These are phyloP conservation scores for Tautogolabrus adspersus DNA, from an alignment of 2,113 vertebrate species.

Conservation along the genomic window DNA sequence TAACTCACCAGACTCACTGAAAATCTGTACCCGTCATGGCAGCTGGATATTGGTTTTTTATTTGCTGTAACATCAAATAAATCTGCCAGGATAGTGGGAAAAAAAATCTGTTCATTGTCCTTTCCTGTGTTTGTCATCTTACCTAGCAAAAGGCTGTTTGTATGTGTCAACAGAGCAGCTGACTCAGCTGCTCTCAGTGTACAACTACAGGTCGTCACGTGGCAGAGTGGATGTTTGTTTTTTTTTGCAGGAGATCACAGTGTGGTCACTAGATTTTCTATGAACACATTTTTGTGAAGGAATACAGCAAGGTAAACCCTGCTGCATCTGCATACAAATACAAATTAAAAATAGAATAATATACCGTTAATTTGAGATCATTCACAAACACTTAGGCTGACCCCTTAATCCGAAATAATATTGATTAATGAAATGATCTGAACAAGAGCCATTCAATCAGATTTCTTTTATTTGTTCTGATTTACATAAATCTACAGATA, in stretches of 20 bases:
- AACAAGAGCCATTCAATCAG: slow-evolving; percentile 43
- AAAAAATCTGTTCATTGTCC: slow-evolving; percentile 29
- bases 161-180: slow-evolving; percentile 4
- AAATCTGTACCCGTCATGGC: slow-evolving; percentile 42
- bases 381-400: too few relatives aligned
- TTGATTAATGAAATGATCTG: not conserved
- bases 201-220: not conserved
- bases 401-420: too few relatives aligned
- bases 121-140: slow-evolving; percentile 7
- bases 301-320: not conserved
- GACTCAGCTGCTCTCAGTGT: slow-evolving; percentile 18
- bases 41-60: slow-evolving; percentile 49
- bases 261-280: not conserved
- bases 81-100: slow-evolving; percentile 64
- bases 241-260: slow-evolving; percentile 11
- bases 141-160: not conserved
- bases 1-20: slow-evolving; percentile 20
- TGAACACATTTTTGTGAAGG: not conserved
- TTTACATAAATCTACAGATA: slow-evolving; percentile 82
- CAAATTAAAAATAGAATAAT: too few relatives aligned
- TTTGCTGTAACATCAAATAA: slow-evolving; percentile 76
- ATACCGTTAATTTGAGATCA: too few relatives aligned
- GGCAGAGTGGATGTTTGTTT: not conserved
- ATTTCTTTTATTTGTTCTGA: slow-evolving; percentile 70
- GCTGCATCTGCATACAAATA: too few relatives aligned